Conservation (phyloP, 2,113 vertebrate species). For the Trogon surrucura region DNA sequence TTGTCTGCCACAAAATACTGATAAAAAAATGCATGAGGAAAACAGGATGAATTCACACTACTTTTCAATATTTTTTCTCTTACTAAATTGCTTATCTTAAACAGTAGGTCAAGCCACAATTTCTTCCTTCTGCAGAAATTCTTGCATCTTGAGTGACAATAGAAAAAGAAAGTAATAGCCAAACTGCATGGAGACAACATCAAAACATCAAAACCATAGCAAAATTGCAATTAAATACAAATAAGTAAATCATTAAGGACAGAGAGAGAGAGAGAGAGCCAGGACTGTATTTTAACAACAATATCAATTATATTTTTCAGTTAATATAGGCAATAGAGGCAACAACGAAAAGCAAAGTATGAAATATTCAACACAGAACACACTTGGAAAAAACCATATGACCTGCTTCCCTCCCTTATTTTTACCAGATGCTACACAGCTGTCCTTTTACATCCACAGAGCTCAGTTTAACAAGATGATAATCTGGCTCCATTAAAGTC, state of each 20-base stretch:
- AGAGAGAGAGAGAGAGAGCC: neutral
- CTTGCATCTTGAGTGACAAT: neutral
- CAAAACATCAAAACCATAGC: neutral
- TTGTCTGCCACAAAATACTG: neutral
- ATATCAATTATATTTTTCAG: neutral
- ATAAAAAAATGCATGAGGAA: neutral
- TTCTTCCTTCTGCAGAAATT: neutral
- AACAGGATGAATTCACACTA: neutral
- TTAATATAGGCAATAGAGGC: neutral
- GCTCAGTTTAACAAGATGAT: neutral
- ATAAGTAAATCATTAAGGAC: too few relatives aligned
- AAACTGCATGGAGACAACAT: neutral
- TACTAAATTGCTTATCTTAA: neutral
- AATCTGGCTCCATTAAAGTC: neutral
- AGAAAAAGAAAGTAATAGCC: neutral
- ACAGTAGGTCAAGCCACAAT: neutral
- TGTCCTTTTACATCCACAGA: neutral
- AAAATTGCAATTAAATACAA: neutral
- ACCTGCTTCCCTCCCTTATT: neutral
- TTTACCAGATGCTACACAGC: neutral
- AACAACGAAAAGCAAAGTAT: neutral
- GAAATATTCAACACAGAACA: neutral
- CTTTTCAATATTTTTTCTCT: neutral
- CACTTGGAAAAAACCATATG: neutral
- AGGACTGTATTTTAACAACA: neutral